A percentile compares a stretch with the other conserved stretches of the same genome.
Conservation (phyloP, 2,113 vertebrate genomes). For the Gallinago undulata region DNA sequence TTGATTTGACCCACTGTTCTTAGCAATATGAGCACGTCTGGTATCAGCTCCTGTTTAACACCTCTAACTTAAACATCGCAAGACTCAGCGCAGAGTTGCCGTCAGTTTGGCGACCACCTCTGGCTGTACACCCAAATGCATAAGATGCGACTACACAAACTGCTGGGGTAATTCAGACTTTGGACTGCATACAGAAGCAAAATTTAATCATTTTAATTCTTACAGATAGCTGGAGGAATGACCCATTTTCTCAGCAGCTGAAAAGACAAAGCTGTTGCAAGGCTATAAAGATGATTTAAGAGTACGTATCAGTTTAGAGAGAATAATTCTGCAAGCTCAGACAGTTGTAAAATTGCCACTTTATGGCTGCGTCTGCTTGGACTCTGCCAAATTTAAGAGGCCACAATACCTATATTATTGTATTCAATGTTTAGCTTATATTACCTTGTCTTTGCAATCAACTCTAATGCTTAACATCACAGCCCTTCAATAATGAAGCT, state of each 20-base stretch:
- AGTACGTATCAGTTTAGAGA: constrained; percentile 3
- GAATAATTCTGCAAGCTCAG: constrained; percentile 52
- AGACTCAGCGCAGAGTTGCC: neutral
- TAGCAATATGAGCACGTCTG: neutral
- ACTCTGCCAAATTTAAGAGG: constrained; percentile 16
- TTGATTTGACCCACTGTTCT: neutral
- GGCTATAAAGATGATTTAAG: constrained; percentile 51
- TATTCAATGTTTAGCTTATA: neutral
- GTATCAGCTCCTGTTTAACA: constrained; percentile 30
- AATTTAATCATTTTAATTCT: constrained; percentile 23
- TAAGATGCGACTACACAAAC: neutral
- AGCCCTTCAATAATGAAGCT: neutral
- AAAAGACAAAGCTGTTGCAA: constrained; percentile 37
- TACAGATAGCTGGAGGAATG: neutral
- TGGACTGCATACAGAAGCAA: neutral
- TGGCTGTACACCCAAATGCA: neutral
- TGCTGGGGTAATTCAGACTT: neutral
- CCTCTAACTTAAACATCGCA: neutral
- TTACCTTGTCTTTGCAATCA: constrained; percentile 1
- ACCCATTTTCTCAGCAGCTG: constrained; percentile 31
- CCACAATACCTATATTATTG: neutral
- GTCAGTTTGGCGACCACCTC: neutral
- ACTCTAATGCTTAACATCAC: neutral
- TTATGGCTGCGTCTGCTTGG: constrained; percentile 30
- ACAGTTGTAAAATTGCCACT: constrained; percentile 54